These are phyloP conservation scores for Jaculus jaculus DNA, from an alignment of 2,113 vertebrate genomes.

Conservation along the genomic window DNA sequence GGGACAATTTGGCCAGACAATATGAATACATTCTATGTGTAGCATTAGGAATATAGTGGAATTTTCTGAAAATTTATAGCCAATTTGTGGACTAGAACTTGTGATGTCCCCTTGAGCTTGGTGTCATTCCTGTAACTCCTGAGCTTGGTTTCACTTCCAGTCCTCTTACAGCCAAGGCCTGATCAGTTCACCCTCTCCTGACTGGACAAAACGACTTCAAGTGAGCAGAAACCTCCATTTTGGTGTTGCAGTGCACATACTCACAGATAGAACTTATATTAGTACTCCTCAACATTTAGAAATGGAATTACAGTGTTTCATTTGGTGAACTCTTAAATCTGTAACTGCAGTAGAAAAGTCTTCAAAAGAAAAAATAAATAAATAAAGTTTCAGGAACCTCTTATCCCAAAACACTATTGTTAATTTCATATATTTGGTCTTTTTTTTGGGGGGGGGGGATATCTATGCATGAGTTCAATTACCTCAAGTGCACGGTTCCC, in stretches of 20 bases:
- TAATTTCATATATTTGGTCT: neutral
- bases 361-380: neutral
- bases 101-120: neutral
- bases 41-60: neutral
- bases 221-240: neutral
- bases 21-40: neutral
- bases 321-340: neutral
- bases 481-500: neutral
- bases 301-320: neutral
- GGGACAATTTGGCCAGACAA: neutral
- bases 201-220: neutral
- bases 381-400: neutral
- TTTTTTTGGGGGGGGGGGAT: neutral
- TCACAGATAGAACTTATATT: neutral
- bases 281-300: neutral
- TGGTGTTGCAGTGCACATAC: neutral
- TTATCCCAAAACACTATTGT: neutral
- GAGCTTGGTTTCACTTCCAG: no score
- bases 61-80: neutral
- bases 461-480: neutral
- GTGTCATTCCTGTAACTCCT: neutral
- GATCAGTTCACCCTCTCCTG: neutral
- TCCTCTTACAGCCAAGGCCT: rapidly evolving
- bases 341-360: neutral
- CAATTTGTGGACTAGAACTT: neutral